These are phyloP conservation scores for Calephelis virginiensis DNA, from an alignment of 1,140 invertebrate species.

Conservation along the genomic window DNA sequence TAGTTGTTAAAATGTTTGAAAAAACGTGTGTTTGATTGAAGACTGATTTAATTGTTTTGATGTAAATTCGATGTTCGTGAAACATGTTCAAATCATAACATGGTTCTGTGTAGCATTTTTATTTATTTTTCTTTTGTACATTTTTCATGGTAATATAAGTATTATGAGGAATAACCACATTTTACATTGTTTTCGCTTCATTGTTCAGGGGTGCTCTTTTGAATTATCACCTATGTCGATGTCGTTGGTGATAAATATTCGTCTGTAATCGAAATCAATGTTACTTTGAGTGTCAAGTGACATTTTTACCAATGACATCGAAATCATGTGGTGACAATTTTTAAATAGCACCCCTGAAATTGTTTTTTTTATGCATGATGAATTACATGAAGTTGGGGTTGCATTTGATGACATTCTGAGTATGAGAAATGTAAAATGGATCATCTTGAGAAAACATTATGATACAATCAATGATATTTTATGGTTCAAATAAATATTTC, in stretches of 20 bases:
- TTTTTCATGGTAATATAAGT: constrained; percentile 24
- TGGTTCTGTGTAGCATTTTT: constrained; percentile 23
- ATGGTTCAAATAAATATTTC: background rate
- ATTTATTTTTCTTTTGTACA: constrained; percentile 27
- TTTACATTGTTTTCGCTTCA: constrained; percentile 19
- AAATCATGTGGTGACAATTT: no score
- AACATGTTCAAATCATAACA: constrained; percentile 26
- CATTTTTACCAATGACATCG: no score
- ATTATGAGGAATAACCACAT: constrained; percentile 9
- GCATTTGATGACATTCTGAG: background rate
- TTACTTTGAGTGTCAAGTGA: no score
- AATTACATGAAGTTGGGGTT: background rate
- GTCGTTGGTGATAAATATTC: no score
- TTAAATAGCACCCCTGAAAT: no score
- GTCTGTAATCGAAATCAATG: no score
- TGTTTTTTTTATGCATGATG: background rate
- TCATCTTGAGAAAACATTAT: background rate
- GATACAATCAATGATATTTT: background rate
- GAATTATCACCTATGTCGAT: no score
- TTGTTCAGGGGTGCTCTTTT: background rate
- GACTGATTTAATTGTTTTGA: constrained; percentile 32
- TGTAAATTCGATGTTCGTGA: constrained; percentile 23
- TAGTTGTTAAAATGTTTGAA: constrained; percentile 1
- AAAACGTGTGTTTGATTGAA: constrained; percentile 26
- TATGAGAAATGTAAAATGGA: background rate